Conservation (phyloP, 2,113 vertebrate genomes). For the Corythoichthys haematopterus region DNA sequence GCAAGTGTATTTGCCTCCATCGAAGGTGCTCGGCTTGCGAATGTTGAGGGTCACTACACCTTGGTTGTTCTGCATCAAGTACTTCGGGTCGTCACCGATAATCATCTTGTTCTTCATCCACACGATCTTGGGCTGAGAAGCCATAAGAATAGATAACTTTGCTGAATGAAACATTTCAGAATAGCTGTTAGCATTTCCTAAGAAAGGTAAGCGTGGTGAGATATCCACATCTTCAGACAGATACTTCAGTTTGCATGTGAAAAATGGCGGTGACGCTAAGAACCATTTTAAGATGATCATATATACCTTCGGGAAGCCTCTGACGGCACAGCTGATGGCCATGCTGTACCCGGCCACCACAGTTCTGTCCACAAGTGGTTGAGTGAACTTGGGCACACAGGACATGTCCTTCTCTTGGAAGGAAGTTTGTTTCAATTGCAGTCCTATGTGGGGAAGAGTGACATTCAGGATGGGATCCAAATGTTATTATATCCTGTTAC, state of each 20-base stretch:
- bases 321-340: constrained; percentile 82
- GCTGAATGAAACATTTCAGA: not conserved
- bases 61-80: constrained; percentile 82
- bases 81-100: constrained; percentile 80
- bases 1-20: constrained; percentile 81
- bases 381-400: constrained; percentile 79
- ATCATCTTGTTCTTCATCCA: constrained; percentile 91
- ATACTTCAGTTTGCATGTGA: constrained; percentile 9
- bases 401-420: constrained; percentile 79
- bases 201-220: not conserved
- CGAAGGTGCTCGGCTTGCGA: constrained; percentile 80
- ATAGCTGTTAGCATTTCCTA: constrained; percentile 1
- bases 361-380: constrained; percentile 77
- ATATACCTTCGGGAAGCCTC: constrained; percentile 79
- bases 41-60: constrained; percentile 85
- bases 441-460: constrained; percentile 59
- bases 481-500: not conserved
- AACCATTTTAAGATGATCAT: constrained; percentile 15
- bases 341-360: constrained; percentile 81
- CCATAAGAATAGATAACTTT: not conserved
- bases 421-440: constrained; percentile 54
- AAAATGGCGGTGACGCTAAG: not conserved
- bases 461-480: not conserved
- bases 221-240: not conserved
- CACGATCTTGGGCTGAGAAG: constrained; percentile 78